Evolutionary conservation across 2,113 vertebrate genomes (phyloP).

Genomic region (Triplophysa rosa): DNA sequence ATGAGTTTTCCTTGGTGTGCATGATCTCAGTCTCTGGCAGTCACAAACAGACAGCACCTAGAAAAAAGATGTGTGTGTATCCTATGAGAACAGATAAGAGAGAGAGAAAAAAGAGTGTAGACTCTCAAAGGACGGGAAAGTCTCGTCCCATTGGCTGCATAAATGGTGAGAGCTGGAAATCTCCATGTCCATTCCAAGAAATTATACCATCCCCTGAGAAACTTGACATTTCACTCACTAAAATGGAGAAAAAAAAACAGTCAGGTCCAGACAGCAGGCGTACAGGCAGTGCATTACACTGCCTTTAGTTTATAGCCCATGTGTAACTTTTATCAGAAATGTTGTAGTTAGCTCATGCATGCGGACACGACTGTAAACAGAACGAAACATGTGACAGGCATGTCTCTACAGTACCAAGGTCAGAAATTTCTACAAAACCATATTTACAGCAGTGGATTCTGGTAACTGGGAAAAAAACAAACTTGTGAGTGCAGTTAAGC

Average conservation of each 20-base stretch:
- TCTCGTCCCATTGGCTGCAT: constrained; percentile 51
- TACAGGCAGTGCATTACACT: background rate
- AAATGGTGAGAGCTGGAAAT: constrained; percentile 33
- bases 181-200: constrained; percentile 31
- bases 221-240: background rate
- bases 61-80: background rate
- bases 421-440: background rate
- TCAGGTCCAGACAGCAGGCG: background rate
- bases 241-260: background rate
- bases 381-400: background rate
- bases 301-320: background rate
- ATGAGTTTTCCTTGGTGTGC: constrained; percentile 66
- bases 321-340: background rate
- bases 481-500: too few species aligned
- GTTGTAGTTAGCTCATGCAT: too few species aligned
- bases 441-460: background rate
- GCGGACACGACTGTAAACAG: background rate
- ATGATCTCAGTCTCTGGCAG: constrained; percentile 51
- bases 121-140: background rate
- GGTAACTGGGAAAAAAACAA: too few species aligned
- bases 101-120: constrained; percentile 2
- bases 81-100: constrained; percentile 38
- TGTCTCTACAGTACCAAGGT: background rate
- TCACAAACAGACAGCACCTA: constrained; percentile 3
- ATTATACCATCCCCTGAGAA: constrained; percentile 11